Evolutionary conservation across 2,888 invertebrate species (phyloP).

Genomic region (Bombylius discolor): DNA sequence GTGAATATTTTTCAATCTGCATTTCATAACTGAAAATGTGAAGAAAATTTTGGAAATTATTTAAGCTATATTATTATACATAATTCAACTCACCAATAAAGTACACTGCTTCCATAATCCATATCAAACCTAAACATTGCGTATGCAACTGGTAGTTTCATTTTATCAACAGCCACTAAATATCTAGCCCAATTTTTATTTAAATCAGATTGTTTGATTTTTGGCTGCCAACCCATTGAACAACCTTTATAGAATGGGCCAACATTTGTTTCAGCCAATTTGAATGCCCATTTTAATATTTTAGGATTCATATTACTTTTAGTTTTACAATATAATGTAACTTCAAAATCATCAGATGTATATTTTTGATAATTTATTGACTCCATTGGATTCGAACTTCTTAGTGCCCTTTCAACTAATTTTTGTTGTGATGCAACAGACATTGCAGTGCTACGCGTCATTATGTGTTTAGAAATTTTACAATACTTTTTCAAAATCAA

Average conservation of each 20-base stretch:
- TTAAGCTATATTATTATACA: not conserved
- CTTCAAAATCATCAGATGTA: constrained; percentile 10
- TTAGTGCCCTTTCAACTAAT: constrained; percentile 28
- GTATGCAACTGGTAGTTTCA: constrained; percentile 46
- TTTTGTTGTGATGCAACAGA: constrained; percentile 21
- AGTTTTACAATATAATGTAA: constrained; percentile 24
- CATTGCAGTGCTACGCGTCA: not conserved
- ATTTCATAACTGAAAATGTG: constrained; percentile 58
- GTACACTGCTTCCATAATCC: constrained; percentile 51
- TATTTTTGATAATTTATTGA: constrained; percentile 22
- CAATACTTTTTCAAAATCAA: too few relatives aligned
- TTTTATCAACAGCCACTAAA: constrained; percentile 40
- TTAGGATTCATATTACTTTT: constrained; percentile 30
- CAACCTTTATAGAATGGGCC: constrained; percentile 28
- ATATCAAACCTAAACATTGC: constrained; percentile 64
- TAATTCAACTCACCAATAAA: constrained; percentile 49
- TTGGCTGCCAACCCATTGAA: constrained; percentile 50
- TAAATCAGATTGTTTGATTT: constrained; percentile 49
- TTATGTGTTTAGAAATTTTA: not conserved
- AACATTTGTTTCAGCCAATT: constrained; percentile 34
- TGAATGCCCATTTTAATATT: constrained; percentile 33
- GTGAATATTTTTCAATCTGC: constrained; percentile 52
- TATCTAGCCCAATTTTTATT: constrained; percentile 51
- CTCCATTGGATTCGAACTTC: constrained; percentile 30
- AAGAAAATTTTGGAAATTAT: not conserved